Conservation (phyloP, 2,888 invertebrate genomes). For the Drosophila limbata region DNA sequence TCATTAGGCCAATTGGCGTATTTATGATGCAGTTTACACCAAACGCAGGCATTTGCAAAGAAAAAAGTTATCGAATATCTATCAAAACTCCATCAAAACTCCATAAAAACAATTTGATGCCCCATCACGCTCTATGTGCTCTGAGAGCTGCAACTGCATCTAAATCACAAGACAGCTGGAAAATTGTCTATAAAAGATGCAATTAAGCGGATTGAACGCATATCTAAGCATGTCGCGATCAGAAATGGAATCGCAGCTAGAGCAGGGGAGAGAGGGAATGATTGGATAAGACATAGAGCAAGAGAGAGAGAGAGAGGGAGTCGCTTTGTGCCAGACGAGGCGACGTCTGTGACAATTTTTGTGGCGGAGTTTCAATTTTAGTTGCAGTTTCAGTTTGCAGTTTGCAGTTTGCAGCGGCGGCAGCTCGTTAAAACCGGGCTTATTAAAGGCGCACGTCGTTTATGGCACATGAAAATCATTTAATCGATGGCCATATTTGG, state of each 20-base stretch:
- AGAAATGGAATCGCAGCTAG: slow-evolving; percentile 19
- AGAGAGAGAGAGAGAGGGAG: neutral
- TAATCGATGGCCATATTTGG: slow-evolving; percentile 81
- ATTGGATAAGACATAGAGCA: neutral
- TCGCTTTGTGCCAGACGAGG: slow-evolving; percentile 48
- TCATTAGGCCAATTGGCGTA: slow-evolving; percentile 56
- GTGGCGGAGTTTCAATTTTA: slow-evolving; percentile 60
- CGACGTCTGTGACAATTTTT: slow-evolving; percentile 75
- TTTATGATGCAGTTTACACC: slow-evolving; percentile 70
- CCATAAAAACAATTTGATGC: slow-evolving; percentile 56
- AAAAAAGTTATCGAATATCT: slow-evolving; percentile 38
- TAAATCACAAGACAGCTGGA: slow-evolving; percentile 40
- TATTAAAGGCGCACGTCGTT: slow-evolving; percentile 81
- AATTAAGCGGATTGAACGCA: slow-evolving; percentile 75
- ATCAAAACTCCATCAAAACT: slow-evolving; percentile 64
- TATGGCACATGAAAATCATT: slow-evolving; percentile 80
- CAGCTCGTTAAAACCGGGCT: slow-evolving; percentile 76
- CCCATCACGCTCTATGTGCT: slow-evolving; percentile 36
- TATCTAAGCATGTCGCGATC: slow-evolving; percentile 66
- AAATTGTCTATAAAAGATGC: slow-evolving; percentile 76
- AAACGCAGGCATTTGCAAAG: slow-evolving; percentile 24
- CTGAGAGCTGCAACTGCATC: slow-evolving; percentile 36
- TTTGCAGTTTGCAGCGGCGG: slow-evolving; percentile 44
- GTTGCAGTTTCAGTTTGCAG: slow-evolving; percentile 44
- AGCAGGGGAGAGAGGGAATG: slow-evolving; percentile 9